Base-by-base conservation (phyloP, 2,113 vertebrate genomes). In the Girardinichthys multiradiatus region DNA sequence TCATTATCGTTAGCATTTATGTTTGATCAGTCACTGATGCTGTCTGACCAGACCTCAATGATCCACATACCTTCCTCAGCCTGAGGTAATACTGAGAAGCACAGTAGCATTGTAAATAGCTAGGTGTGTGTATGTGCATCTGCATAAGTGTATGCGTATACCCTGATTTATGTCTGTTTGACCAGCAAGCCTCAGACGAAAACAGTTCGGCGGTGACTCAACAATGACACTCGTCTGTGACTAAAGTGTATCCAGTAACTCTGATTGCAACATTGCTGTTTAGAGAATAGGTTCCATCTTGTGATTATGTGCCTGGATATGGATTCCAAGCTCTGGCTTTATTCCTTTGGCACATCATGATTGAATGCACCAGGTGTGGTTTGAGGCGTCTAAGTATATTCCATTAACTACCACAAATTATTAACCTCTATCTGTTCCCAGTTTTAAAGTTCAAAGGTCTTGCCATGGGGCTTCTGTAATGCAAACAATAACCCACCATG, bases 11-110 rank as follows among this genome's bases (percentile, higher is more conserved):
- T 82, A 85, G 87, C 82, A 45, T 91, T 88, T 80, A 81, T 21
- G 58, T 85, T 70, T 29, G 78, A 83, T 81, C 81, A 87, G 82
- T 84, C 86, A 88, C 74, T 90, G 85, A 89, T 90, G 89, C 91
- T 90, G 90, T 92, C 82, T 65, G 83, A 85, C 70, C 77, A 67
- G 74, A 72, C 61, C 79, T 72, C 87, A 85, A 91, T 87, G 76
- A 79, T 71, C 77, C 48, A 63, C 88, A 89, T 91, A 86, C 74
- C 79, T 81, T 75, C 72, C 78, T 89, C 76, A 74, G 80, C 90
- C 86, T 75, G 15, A 0, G 87, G 93, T 74, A 70, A 68, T 76
- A 65, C 0, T 74, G 63, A 76, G 8, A 79, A 31, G 14, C 63
- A 45, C 35, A 57, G 30, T 29, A 77, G 61, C 51, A 74, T 80